Conservation (phyloP, 2,888 invertebrate genomes). For the Lepeophtheirus nordmannii region DNA sequence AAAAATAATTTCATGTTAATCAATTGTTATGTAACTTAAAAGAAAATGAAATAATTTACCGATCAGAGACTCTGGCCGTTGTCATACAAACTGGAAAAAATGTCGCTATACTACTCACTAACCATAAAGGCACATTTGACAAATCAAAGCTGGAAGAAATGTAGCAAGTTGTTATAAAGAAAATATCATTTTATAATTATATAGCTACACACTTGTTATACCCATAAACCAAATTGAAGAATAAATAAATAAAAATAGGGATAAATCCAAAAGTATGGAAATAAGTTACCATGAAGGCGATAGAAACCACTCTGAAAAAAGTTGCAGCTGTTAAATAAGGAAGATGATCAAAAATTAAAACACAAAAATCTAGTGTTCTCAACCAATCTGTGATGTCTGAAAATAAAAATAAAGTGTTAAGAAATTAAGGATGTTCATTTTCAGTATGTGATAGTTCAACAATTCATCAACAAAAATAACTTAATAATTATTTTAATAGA, state of each 20-base stretch:
- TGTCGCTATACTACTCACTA: not conserved
- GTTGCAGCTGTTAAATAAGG: not conserved
- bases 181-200: not conserved
- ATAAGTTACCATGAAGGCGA: not conserved
- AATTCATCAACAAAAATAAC: too few relatives aligned
- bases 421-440: not conserved
- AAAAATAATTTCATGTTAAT: not conserved
- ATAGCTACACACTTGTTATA: not conserved
- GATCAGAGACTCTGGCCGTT: not conserved
- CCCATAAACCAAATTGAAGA: not conserved
- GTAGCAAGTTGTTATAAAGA: not conserved
- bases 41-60: not conserved
- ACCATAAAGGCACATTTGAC: not conserved
- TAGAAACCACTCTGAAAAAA: slow-evolving; percentile 8
- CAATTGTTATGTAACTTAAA: not conserved
- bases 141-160: not conserved
- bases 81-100: not conserved
- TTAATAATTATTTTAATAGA: not conserved
- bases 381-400: not conserved
- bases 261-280: slow-evolving; percentile 1
- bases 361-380: not conserved
- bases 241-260: not conserved
- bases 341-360: not conserved
- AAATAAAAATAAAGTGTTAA: not conserved
- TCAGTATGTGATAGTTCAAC: not conserved